phyloP scores from a whole-genome alignment of 2,888 invertebrate genomes.

The Scrobipalpa costella region DNA sequence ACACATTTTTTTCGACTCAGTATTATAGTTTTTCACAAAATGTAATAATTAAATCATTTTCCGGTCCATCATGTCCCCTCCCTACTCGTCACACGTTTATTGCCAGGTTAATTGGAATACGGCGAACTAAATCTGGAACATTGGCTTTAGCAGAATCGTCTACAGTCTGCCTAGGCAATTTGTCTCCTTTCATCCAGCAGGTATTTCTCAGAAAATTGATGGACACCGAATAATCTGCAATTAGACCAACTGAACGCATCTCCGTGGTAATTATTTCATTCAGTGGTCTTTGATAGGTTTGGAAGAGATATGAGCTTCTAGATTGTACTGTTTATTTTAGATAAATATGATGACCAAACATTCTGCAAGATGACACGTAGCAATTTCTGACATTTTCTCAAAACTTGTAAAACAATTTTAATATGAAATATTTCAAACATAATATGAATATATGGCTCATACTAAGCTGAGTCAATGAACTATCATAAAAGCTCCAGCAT shows the following conservation, averaged over 20 bases:
- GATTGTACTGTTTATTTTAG: background rate
- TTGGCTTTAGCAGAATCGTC: slow-evolving; percentile 48
- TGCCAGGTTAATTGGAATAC: slow-evolving; percentile 58
- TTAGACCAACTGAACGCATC: slow-evolving; percentile 13
- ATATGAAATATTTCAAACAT: background rate
- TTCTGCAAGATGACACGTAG: too few relatives aligned
- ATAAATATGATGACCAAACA: too few relatives aligned
- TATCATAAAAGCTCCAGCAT: background rate
- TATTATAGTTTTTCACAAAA: too few relatives aligned
- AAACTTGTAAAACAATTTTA: too few relatives aligned
- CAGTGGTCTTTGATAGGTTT: background rate
- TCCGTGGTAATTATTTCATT: slow-evolving; percentile 26
- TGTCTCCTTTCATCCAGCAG: slow-evolving; percentile 39
- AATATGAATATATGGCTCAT: background rate
- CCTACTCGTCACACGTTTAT: slow-evolving; percentile 20
- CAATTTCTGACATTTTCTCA: too few relatives aligned
- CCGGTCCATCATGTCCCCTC: background rate
- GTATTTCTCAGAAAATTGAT: slow-evolving; percentile 31
- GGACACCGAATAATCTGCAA: slow-evolving; percentile 26
- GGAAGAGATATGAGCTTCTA: background rate
- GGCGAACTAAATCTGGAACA: slow-evolving; percentile 55
- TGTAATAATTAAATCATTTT: too few relatives aligned
- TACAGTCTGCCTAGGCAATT: slow-evolving; percentile 52
- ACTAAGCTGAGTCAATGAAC: background rate
- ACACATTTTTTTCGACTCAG: too few relatives aligned